Evolutionary conservation across 2,888 invertebrate genomes (phyloP), one percentile per base, ranked within the genome.

Genomic region (Pilophorus perplexus): DNA sequence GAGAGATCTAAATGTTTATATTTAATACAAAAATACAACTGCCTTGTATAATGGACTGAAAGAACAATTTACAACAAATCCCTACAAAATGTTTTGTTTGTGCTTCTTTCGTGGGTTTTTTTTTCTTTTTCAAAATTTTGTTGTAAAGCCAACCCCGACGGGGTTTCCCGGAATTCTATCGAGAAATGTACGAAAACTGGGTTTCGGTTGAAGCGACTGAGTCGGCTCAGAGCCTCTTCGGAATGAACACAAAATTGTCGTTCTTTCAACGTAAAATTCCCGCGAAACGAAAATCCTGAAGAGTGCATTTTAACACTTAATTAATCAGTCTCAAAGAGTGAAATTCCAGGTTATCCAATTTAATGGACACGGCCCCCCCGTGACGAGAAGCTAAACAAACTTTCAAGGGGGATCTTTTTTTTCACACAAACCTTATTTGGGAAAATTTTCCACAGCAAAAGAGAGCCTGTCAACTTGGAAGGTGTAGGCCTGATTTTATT

Each of bases 11-110:
- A 64, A 55, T 55, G 38, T 12, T 57, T 38, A n/a, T n/a, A 42
- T 52, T 68, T 46, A 20, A 46, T 69, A 69, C 67, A 67, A 69
- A 68, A 68, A 68, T 68, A 68, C 68, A 68, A 55, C 66, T 65
- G 64, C 54, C n/a, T 42, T 27, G 52, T 40, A 50, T 55, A 12
- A 22, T 52, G 54, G 42, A 65, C 52, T 54, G 40, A 65, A 65
- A 54, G 52, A 64, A 52, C 40, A 60, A 57, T 59, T 40, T 59
- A 8, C 12, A 55, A 33, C 3, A 52, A 52, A 25, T 52, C 52
- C 52, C 42, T 59, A 42, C 55, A 18, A 22, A 38, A 42, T 59
- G 59, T 59, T 50, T 64, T 59, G 59, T 59, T 50, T 64, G 64
- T 64, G 64, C 64, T 64, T 64, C 64, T 22, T 59, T 59, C 40